Base-by-base conservation (phyloP, 2,888 invertebrate genomes). In the Proisotoma minuta region DNA sequence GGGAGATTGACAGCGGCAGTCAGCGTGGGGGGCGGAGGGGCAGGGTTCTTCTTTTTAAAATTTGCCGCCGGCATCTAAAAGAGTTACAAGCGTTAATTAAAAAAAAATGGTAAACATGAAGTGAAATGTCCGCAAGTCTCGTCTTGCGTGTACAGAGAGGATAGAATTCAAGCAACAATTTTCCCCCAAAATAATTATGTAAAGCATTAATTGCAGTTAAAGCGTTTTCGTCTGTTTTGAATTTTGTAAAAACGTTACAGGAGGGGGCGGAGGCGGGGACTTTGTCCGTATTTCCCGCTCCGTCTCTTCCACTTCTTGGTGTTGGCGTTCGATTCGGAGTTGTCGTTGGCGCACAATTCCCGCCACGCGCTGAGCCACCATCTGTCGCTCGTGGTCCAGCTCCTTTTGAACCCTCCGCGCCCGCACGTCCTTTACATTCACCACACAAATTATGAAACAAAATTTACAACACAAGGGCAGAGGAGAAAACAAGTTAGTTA, bases 191-290 rank as follows among this genome's bases (percentile, higher is more conserved):
- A n/a, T n/a, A n/a, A n/a, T n/a, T n/a, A n/a, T n/a, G n/a, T n/a
- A n/a, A n/a, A n/a, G n/a, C n/a, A n/a, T n/a, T n/a, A n/a, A n/a
- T n/a, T n/a, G n/a, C n/a, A n/a, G n/a, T n/a, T n/a, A n/a, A n/a
- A n/a, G n/a, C n/a, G n/a, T n/a, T n/a, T n/a, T n/a, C n/a, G n/a
- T n/a, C n/a, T n/a, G n/a, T n/a, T n/a, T n/a, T n/a, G n/a, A n/a
- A n/a, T n/a, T n/a, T n/a, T n/a, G n/a, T n/a, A n/a, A n/a, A n/a
- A n/a, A n/a, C n/a, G 81, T 81, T 78, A 85, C 85, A 63, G 84
- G 84, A 43, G 85, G 85, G 48, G 85, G 85, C 23, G 84, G 84
- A 22, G 85, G 84, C 34, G 84, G 82, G 39, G 72, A 70, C 49
- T 71, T 64, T 48, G 65, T 69, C 40, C 61, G 64, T 49, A 60